phyloP scores from a whole-genome alignment of 2,797 vertebrate species.

The Eulemur albifrons region DNA sequence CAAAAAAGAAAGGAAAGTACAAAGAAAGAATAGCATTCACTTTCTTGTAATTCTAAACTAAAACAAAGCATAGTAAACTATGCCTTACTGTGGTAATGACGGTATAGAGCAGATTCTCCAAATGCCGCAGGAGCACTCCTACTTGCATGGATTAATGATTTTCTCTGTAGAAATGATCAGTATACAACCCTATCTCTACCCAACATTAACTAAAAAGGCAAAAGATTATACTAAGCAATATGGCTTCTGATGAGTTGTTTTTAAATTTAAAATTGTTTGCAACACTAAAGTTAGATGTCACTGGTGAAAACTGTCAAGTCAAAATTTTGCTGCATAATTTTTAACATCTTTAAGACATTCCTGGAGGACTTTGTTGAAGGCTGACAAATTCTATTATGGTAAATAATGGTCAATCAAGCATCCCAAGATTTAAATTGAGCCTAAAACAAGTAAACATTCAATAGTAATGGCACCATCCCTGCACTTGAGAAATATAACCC shows the following conservation, averaged over 20 bases:
- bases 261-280: neutral
- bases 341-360: neutral
- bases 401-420: neutral
- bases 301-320: neutral
- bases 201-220: neutral
- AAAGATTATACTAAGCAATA: neutral
- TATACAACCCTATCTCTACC: neutral
- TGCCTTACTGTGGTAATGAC: neutral
- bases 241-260: neutral
- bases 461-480: neutral
- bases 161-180: neutral
- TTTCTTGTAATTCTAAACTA: neutral
- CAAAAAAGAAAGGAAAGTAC: neutral
- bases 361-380: neutral
- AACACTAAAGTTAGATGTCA: neutral
- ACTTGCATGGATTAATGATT: neutral
- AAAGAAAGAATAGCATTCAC: neutral
- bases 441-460: neutral
- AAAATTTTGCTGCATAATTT: neutral
- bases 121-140: neutral
- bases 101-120: neutral
- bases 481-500: neutral
- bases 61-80: neutral
- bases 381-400: neutral
- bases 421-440: neutral